Conservation (phyloP, 2,113 vertebrate species). For the Serinus canaria region DNA sequence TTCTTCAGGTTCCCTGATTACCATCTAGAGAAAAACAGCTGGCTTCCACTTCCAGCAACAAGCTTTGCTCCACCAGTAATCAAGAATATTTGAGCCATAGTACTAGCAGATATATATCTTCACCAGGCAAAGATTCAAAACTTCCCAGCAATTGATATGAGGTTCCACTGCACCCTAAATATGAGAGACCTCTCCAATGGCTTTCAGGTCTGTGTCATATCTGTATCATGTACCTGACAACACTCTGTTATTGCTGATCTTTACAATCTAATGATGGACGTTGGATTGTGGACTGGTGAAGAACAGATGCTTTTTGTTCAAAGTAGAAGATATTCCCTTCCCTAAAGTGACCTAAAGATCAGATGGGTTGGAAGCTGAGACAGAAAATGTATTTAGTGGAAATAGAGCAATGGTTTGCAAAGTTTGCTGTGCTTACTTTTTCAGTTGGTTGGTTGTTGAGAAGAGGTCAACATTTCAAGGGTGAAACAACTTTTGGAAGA, state of each 20-base stretch:
- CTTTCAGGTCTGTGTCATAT: constrained; percentile 73
- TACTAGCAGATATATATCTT: constrained; percentile 72
- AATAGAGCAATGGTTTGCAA: background rate
- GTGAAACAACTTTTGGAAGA: background rate
- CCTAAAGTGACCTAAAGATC: background rate
- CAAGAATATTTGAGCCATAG: constrained; percentile 46
- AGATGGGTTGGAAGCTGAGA: background rate
- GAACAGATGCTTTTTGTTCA: background rate
- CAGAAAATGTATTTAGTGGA: background rate
- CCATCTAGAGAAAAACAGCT: constrained; percentile 79
- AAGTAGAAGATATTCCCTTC: background rate
- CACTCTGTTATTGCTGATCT: background rate
- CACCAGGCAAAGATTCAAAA: constrained; percentile 73
- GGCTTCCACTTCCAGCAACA: constrained; percentile 72
- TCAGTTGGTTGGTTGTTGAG: background rate
- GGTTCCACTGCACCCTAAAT: constrained; percentile 82
- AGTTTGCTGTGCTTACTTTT: background rate
- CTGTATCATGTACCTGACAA: background rate
- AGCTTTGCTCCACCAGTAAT: constrained; percentile 58
- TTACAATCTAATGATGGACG: background rate
- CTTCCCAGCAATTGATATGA: constrained; percentile 77
- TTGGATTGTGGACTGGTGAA: background rate
- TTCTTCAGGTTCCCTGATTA: constrained; percentile 67
- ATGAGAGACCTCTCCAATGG: constrained; percentile 75
- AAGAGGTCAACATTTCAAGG: background rate